These are phyloP conservation scores for Epinephelus awoara DNA, from an alignment of 2,797 vertebrate species.

Conservation along the genomic window DNA sequence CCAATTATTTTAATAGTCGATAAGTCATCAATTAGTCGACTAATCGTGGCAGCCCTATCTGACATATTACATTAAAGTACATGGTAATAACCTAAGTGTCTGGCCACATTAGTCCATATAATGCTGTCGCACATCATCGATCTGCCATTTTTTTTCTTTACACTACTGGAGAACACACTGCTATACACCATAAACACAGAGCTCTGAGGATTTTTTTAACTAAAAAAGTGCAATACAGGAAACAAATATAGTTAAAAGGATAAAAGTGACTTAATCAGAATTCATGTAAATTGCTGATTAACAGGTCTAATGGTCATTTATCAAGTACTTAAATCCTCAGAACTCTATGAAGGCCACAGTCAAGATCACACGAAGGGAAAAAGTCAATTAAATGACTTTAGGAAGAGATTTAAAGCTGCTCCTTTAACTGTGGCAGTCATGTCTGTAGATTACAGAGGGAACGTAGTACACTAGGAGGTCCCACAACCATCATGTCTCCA, in stretches of 20 bases:
- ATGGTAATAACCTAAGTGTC: neutral
- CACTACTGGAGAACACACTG: constrained; percentile 21
- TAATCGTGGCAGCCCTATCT: no score
- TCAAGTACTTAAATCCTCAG: constrained; percentile 58
- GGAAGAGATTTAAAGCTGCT: constrained; percentile 46
- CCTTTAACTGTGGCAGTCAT: constrained; percentile 42
- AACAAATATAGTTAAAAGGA: constrained; percentile 5
- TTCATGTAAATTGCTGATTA: neutral
- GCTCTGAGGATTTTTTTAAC: constrained; percentile 57
- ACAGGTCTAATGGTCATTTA: neutral
- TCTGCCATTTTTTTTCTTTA: constrained; percentile 1
- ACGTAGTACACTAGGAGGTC: constrained; percentile 10
- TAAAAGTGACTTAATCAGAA: neutral
- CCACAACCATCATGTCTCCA: constrained; percentile 22
- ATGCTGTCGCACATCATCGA: constrained; percentile 49
- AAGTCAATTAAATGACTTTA: constrained; percentile 15
- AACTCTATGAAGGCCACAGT: constrained; percentile 52
- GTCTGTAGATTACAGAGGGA: constrained; percentile 3
- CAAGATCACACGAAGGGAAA: constrained; percentile 38
- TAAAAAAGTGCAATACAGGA: neutral
- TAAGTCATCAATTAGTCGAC: no score
- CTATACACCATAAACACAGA: constrained; percentile 33
- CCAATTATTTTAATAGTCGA: no score
- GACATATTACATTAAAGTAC: neutral
- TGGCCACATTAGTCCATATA: constrained; percentile 50